Evolutionary conservation across 2,113 vertebrate species (phyloP), one percentile per base, ranked within the genome.

Genomic region (Hyla sarda): DNA sequence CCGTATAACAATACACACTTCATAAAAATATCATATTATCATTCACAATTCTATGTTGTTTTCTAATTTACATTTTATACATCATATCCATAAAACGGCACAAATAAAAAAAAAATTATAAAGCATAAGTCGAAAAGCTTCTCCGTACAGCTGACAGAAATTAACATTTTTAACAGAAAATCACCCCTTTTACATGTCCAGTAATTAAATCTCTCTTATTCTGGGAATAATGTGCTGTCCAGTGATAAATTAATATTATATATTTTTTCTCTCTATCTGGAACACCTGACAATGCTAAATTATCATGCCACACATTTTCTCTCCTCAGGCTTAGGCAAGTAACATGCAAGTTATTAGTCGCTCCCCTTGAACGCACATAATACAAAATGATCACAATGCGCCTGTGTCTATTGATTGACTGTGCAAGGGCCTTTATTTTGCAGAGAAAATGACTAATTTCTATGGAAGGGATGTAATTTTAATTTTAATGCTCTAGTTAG

Each of bases 361-460:
- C 86, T 94, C 89, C 89, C 90, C 90, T 94, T 93, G 92, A 93
- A 91, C 92, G 89, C 92, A 86, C 88, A 89, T 89, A 92, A 90
- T 90, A 84, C 73, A 91, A 89, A 93, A 91, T 86, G 89, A 86
- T 87, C 72, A 34, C 77, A 23, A 88, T 37, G 37, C 83, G 85
- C 88, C 84, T 56, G 60, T 52, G 32, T 72, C 87, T 88, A 67
- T 90, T 91, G 91, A 90, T 82, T 87, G 87, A 88, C 77, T 89
- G 48, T 60, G 17, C 23, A 71, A 48, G 62, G 69, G 52, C 34
- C 82, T 90, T 79, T 80, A 41, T 41, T 80, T 80, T 80, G 34
- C 34, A 0, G 10, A 83, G 58, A 80, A 45, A 86, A n/a, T 78
- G 32, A 58, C 89, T 89, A 83, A 82, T 84, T 89, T 87, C 9